Conservation (phyloP, 1,140 invertebrate genomes). For the Hyles vespertilio region DNA sequence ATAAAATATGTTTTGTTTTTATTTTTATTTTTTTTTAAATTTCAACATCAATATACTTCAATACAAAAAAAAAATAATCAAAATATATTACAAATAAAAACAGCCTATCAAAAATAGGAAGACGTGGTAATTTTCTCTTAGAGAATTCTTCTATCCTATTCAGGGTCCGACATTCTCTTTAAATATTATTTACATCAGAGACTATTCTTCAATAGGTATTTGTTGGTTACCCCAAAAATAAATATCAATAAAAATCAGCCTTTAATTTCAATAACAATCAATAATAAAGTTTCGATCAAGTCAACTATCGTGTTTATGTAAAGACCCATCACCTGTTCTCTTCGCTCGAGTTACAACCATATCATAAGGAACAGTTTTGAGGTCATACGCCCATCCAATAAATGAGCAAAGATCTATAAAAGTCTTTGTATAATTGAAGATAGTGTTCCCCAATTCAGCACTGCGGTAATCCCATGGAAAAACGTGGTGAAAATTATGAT, state of each 20-base stretch:
- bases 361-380: constrained; percentile 9
- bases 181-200: not conserved
- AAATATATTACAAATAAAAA: no score
- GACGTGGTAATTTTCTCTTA: no score
- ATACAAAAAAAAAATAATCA: no score
- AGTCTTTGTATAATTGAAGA: constrained; percentile 13
- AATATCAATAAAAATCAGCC: not conserved
- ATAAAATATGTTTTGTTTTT: no score
- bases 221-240: not conserved
- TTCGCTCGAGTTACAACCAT: constrained; percentile 5
- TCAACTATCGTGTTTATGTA: not conserved
- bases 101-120: no score
- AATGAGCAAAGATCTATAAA: constrained; percentile 15
- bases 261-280: not conserved
- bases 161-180: no score
- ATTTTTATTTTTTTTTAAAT: no score
- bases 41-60: no score
- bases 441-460: constrained; percentile 12
- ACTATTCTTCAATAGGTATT: not conserved
- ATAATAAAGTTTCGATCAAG: not conserved
- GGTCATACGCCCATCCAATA: constrained; percentile 22
- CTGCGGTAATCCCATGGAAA: constrained; percentile 19
- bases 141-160: no score
- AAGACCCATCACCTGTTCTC: constrained; percentile 14
- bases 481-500: constrained; percentile 75